Evolutionary conservation across 2,888 invertebrate species (phyloP).

Genomic region (Zonitis immaculata): DNA sequence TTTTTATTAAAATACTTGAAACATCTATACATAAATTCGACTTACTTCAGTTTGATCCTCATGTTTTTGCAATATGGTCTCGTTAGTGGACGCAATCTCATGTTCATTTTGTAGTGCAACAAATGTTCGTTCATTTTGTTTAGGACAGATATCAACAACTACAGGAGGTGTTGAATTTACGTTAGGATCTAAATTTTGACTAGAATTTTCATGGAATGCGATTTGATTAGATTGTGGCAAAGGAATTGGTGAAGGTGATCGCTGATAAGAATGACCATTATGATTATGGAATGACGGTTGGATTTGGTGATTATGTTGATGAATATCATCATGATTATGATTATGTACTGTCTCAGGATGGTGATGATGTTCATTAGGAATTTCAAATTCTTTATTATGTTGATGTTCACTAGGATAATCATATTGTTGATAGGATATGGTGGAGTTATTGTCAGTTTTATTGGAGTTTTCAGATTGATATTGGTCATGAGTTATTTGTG

Average conservation of each 20-base stretch:
- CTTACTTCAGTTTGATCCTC: slow-evolving; percentile 40
- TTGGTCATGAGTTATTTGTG: neutral
- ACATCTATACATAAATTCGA: slow-evolving; percentile 26
- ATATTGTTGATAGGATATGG: slow-evolving; percentile 15
- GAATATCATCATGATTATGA: slow-evolving; percentile 4
- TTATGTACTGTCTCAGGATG: slow-evolving; percentile 6
- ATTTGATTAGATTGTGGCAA: no score
- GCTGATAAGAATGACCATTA: neutral
- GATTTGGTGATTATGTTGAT: neutral
- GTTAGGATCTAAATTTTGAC: neutral
- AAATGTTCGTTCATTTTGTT: slow-evolving; percentile 9
- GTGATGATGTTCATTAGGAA: neutral
- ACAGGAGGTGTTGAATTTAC: slow-evolving; percentile 2
- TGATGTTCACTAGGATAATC: neutral
- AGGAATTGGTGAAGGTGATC: neutral
- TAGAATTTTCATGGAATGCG: neutral
- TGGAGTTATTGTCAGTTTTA: neutral
- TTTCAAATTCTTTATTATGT: neutral
- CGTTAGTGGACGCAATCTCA: slow-evolving; percentile 39
- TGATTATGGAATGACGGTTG: neutral
- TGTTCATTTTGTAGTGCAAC: slow-evolving; percentile 37
- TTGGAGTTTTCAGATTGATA: neutral
- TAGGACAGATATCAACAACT: slow-evolving; percentile 5
- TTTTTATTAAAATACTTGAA: no score
- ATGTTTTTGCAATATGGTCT: slow-evolving; percentile 37